Evolutionary conservation across 2,113 vertebrate species (phyloP), one percentile per base, ranked within the genome.

Genomic region (Phalacrocorax carbo): DNA sequence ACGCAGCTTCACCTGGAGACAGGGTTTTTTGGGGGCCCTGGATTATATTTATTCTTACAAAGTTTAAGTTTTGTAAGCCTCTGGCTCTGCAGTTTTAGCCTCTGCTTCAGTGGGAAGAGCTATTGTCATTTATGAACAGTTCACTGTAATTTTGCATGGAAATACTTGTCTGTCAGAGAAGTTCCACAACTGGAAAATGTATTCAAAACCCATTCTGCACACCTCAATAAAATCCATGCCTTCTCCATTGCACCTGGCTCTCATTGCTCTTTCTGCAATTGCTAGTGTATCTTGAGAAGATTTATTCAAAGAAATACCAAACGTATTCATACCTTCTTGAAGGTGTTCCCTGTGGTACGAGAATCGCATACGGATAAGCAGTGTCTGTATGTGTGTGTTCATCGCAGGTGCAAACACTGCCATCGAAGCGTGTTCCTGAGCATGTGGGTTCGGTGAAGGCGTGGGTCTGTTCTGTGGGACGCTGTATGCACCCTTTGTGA

Each of bases 401-500:
- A 9, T 21, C 30, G 8, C 30, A 7, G 27, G 15, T 12, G 68
- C 60, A 36, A 55, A 2, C 7, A 1, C 6, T 26, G 34, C 40
- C 9, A 1, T 34, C 5, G 5, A 22, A 58, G 23, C 0, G 2
- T 19, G 12, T 11, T 54, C 4, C 1, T 15, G 8, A 15, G 54
- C 10, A 1, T 29, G 34, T 29, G 54, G 19, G 2, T 11, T 69
- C 3, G 4, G 57, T 62, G 62, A 29, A 19, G 29, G 9, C 1
- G 5, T 0, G 1, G 23, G 15, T 3, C 2, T 44, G 66, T 23
- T 49, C 23, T n/a, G 7, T 1, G 5, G 44, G 61, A 7, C 1
- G 14, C 20, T 54, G 7, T 20, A 9, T 2, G 19, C 16, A 20
- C 27, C 29, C 19, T 46, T 64, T 5, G 2, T 6, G n/a, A 77